Conservation (phyloP, 2,113 vertebrate genomes). For the Cepphus grylle region DNA sequence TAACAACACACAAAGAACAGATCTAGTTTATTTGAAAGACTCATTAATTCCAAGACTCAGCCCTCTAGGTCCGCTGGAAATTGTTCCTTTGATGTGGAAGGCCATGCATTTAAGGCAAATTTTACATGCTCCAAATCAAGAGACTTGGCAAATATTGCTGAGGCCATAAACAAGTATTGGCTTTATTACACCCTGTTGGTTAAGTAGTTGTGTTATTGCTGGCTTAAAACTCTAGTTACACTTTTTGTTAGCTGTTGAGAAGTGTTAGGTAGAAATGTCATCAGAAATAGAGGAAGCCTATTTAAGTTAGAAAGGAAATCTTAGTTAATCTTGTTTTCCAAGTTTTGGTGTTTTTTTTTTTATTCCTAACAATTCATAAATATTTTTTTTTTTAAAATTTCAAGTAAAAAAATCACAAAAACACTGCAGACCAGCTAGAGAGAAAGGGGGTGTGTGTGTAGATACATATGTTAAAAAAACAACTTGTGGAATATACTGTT, state of each 20-base stretch:
- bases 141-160: background rate
- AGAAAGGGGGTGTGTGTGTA: background rate
- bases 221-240: background rate
- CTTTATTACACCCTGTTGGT: background rate
- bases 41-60: background rate
- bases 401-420: background rate
- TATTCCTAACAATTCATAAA: background rate
- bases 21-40: background rate
- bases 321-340: background rate
- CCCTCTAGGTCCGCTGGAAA: background rate
- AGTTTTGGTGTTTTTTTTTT: background rate
- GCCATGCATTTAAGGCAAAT: background rate
- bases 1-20: background rate
- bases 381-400: background rate
- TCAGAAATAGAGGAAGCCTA: background rate
- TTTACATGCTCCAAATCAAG: background rate
- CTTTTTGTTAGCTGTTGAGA: background rate
- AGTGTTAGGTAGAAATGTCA: background rate
- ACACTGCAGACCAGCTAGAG: background rate
- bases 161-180: background rate
- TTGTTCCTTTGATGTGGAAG: background rate
- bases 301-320: background rate
- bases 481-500: background rate
- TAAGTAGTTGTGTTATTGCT: background rate
- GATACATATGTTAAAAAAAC: background rate